Evolutionary conservation across 2,113 vertebrate species (phyloP), one percentile per base, ranked within the genome.

Genomic region (Sylvietta virens): DNA sequence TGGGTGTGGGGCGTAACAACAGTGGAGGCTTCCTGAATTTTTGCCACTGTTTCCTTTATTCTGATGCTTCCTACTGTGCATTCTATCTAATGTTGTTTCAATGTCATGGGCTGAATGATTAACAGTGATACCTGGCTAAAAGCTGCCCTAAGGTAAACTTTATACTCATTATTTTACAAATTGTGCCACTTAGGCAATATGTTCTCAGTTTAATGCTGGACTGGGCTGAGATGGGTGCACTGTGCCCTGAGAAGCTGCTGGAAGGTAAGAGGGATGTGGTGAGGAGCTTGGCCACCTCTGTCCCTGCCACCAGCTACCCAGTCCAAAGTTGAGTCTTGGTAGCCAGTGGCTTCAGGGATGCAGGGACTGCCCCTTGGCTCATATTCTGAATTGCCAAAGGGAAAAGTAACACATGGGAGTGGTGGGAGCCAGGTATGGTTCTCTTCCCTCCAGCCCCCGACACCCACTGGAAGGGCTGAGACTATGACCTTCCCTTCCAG

Each of bases 381-480:
- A 22, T 28, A 30, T 30, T 45, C 64, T 5, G 35, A 39, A 11
- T 12, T 9, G 40, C 18, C 39, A 5, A n/a, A 42, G 22, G 15
- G 19, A 69, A 77, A 53, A 50, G 12, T 22, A 54, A 54, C 28
- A 37, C 16, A 8, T 0, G 2, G 24, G 50, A 9, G 8, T 0
- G 0, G 30, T 0, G 0, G 30, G 8, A 78, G 35, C 10, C n/a
- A 31, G 24, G 11, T 21, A 9, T 5, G 4, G n/a, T 20, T 44
- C 4, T 28, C 35, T 73, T 20, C 7, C n/a, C 45, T 51, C 39
- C 40, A 16, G 20, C 21, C 37, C 23, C 35, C 28, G 33, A 19
- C 20, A n/a, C 27, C 23, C 21, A 27, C 21, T 39, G 8, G 26
- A 77, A 35, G 13, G 15, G 35, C 20, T 13, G 23, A 30, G 35